Evolutionary conservation across 2,113 vertebrate species (phyloP).

Genomic region (Chaetops frenatus): DNA sequence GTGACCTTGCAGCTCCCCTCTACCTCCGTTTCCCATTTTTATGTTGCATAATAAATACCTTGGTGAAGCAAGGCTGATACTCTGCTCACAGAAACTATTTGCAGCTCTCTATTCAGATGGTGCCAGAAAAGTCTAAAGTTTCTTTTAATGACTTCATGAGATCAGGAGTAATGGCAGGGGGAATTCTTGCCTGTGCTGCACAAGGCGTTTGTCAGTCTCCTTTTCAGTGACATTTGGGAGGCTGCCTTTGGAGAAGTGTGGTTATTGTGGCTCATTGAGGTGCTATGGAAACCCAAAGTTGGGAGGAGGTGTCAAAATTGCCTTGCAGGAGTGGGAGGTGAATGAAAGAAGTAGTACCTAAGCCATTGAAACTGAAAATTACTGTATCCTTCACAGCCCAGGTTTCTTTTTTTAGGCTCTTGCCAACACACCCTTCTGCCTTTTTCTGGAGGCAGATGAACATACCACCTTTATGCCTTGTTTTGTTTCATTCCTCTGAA

Average conservation of each 20-base stretch:
- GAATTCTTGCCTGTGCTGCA: rapidly evolving
- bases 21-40: conserved; percentile 10
- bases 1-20: not conserved
- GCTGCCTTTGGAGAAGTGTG: not conserved
- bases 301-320: not conserved
- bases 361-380: not conserved
- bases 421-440: not conserved
- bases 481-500: not conserved
- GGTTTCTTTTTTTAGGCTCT: not conserved
- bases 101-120: not conserved
- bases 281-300: not conserved
- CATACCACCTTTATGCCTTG: not conserved
- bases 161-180: not conserved
- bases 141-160: not conserved
- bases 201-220: not conserved
- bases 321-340: not conserved
- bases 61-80: not conserved
- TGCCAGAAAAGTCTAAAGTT: not conserved
- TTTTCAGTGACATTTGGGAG: not conserved
- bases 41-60: not conserved
- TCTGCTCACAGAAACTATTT: not conserved
- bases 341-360: not conserved
- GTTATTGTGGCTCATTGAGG: not conserved
- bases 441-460: not conserved
- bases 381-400: rapidly evolving